Base-by-base conservation (phyloP, 2,888 invertebrate genomes). In the Octodonta nipae region DNA sequence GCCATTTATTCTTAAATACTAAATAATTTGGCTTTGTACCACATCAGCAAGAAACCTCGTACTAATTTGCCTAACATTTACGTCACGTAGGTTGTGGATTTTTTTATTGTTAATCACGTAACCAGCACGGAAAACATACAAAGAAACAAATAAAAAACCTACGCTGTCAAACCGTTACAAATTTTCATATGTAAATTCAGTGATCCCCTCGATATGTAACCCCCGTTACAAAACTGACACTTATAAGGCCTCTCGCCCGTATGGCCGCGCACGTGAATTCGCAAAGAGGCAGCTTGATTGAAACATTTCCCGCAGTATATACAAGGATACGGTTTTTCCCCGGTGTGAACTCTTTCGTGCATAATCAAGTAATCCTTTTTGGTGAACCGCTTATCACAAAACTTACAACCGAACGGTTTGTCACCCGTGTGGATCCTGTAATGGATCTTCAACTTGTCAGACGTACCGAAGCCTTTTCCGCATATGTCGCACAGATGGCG, bases 321-420 rank as follows among this genome's bases (percentile, higher is more conserved):
- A 35, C 62, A 62, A 4, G 50, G 45, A 33, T 56, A 56, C 4
- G 58, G 57, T 34, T 57, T 58, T 31, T 58, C 59, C 5, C 55
- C 57, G 2, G 55, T 61, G 37, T 62, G 63, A 10, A 55, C 51
- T 13, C 58, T 46, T 33, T 58, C 55, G 32, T 60, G 59, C 49
- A 55, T 52, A 2, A 51, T 47, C 28, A 59, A 43, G 31, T 52
- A 52, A 35, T 54, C 55, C 33, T 50, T 51, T 31, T 54, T 56
- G 4, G 51, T 50, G 35, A 57, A 57, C 13, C 45, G 40, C 32
- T 57, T 57, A n/a, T 41, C 47, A 34, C 57, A 57, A 31, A 46
- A 50, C 6, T 39, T 30, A 33, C 57, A 57, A 15, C 41, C 38
- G 30, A 48, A 56, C 5, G 57, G 55, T 35, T 56, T 56, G 17